Evolutionary conservation across 2,888 invertebrate species (phyloP), one percentile per base, ranked within the genome.

Genomic region (Agriotes lineatus): DNA sequence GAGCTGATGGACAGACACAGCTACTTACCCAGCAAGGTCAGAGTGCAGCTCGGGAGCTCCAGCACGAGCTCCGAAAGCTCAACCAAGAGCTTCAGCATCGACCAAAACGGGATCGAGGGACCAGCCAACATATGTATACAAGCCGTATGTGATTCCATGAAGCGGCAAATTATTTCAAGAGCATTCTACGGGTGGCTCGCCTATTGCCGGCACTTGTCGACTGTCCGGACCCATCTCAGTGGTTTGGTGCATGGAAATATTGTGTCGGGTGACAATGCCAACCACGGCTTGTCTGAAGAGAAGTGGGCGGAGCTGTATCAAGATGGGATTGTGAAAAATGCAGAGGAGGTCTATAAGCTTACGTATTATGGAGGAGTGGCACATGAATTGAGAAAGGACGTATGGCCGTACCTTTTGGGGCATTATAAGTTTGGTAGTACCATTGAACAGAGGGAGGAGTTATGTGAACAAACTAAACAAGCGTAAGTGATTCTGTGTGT

Each of bases 141-240:
- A 71, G 84, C 95, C 77, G 93, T 97, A 7, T 98, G 97, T 86
- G 94, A 95, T 81, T 96, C 96, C 0, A 97, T 97, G 97, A 92
- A 93, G 70, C 90, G 94, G 9, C 97, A 97, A 85, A 97, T 98
- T 67, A 94, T 97, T 73, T 96, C 96, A 0, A 87, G 97, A 67
- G 97, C 97, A 10, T 97, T 97, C 85, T 97, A 97, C 82, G 97
- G 97, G 54, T 97, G 97, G 97, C 86, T 97, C 69, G 96, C 96
- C 0, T 96, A 97, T 82, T 96, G 96, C 79, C 87, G 97, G 14
- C 97, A 97, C 80, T 86, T 98, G 78, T 93, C 94, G 33, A 97
- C 97, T 0, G 96, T 98, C 0, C 86, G 97, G 44, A 96, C 95
- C 0, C 97, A 97, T 85, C 88, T 97, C 12, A 94, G 96, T 25